Percentiles rank a stretch among this genome's conserved stretches.
Conservation (phyloP, 2,888 invertebrate species). For the Acleris sparsana region DNA sequence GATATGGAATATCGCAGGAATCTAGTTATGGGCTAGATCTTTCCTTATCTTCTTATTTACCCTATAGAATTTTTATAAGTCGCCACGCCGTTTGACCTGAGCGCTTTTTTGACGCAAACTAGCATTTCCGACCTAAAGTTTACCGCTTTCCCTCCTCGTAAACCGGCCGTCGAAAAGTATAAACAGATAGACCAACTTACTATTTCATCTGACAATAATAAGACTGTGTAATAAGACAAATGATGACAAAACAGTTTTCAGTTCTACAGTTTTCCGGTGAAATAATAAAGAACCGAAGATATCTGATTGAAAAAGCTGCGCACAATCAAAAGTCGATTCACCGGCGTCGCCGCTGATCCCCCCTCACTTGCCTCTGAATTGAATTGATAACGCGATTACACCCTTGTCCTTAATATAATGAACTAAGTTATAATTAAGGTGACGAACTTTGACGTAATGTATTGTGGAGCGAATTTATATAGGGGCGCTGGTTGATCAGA, state of each 20-base stretch:
- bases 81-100: no score
- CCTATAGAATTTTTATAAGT: no score
- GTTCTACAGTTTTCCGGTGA: not conserved
- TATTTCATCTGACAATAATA: no score
- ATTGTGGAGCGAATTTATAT: constrained; percentile 18
- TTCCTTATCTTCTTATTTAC: no score
- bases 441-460: constrained; percentile 28
- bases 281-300: not conserved
- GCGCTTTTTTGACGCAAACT: no score
- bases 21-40: no score
- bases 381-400: constrained; percentile 35
- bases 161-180: no score
- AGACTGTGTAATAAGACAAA: no score
- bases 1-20: no score
- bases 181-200: no score
- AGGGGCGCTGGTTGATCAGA: not conserved
- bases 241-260: not conserved
- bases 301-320: constrained; percentile 3
- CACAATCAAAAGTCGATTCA: constrained; percentile 34
- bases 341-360: not conserved
- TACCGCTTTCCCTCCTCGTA: no score
- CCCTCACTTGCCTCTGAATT: constrained; percentile 17
- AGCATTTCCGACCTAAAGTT: no score
- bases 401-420: constrained; percentile 34
- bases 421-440: constrained; percentile 23